Evolutionary conservation across 2,113 vertebrate species (phyloP).

Genomic region (Chaetura pelagica): DNA sequence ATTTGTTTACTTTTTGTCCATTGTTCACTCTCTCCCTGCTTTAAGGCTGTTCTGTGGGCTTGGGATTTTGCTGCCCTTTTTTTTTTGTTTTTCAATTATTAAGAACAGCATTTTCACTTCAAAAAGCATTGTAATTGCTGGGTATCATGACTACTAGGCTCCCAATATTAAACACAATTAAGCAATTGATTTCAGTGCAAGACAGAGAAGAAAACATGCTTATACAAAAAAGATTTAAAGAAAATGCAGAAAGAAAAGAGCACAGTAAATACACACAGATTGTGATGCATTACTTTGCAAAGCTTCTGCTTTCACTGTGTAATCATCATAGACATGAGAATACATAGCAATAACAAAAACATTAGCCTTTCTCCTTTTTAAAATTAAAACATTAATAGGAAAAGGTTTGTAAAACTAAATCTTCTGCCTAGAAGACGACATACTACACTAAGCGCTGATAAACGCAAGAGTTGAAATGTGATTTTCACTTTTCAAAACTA

Average conservation of each 20-base stretch:
- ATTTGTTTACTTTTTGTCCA: not conserved
- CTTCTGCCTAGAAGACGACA: not conserved
- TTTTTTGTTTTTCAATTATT: not conserved
- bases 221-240: not conserved
- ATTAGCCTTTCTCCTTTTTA: not conserved
- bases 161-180: not conserved
- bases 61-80: not conserved
- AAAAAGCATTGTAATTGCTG: not conserved
- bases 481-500: not conserved
- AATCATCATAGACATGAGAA: not conserved
- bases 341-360: not conserved
- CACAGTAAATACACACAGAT: not conserved
- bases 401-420: not conserved
- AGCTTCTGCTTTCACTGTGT: not conserved
- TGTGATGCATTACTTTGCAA: not conserved
- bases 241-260: not conserved
- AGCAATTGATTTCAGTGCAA: not conserved
- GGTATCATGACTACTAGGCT: not conserved
- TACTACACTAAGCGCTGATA: accelerated
- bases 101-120: not conserved
- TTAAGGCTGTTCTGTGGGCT: not conserved
- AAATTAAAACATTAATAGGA: not conserved
- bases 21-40: not conserved
- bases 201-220: not conserved
- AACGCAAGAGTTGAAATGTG: not conserved